phyloP scores from a whole-genome alignment of 2,888 invertebrate species.

The Hypolimnas misippus region DNA sequence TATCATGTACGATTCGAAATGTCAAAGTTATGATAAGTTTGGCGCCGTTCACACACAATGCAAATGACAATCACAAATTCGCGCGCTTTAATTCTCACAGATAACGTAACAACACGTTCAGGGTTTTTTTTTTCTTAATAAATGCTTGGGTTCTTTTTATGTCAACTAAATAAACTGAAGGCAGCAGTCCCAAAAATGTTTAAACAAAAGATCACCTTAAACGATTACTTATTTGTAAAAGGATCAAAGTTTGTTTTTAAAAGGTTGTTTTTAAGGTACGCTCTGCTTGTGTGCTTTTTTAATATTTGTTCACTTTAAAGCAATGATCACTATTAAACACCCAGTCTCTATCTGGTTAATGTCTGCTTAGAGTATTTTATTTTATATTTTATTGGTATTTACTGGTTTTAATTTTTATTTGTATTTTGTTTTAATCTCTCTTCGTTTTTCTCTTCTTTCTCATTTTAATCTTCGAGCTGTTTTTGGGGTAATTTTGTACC shows the following conservation, averaged over 20 bases:
- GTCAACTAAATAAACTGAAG: slow-evolving; percentile 64
- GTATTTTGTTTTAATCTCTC: slow-evolving; percentile 34
- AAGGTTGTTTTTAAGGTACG: slow-evolving; percentile 50
- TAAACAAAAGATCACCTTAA: slow-evolving; percentile 69
- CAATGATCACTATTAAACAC: slow-evolving; percentile 44
- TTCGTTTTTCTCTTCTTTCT: slow-evolving; percentile 76
- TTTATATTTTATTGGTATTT: slow-evolving; percentile 38
- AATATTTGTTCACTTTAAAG: slow-evolving; percentile 43
- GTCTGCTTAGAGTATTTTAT: slow-evolving; percentile 48
- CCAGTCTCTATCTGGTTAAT: slow-evolving; percentile 72
- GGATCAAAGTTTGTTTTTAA: slow-evolving; percentile 54
- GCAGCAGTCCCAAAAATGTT: slow-evolving; percentile 73
- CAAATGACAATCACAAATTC: background rate
- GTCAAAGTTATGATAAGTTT: background rate
- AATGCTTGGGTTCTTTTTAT: slow-evolving; percentile 48
- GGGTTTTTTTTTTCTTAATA: slow-evolving; percentile 4
- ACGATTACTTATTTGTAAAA: slow-evolving; percentile 74
- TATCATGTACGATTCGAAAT: background rate
- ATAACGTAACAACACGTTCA: slow-evolving; percentile 15
- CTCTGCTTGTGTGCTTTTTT: slow-evolving; percentile 33
- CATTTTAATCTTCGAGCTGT: slow-evolving; percentile 61
- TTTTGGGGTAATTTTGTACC: slow-evolving; percentile 48
- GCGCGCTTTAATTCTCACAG: slow-evolving; percentile 18
- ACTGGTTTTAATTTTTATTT: slow-evolving; percentile 21
- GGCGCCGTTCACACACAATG: background rate